These are phyloP conservation scores for Brienomyrus longianalis DNA, from an alignment of 2,113 vertebrate genomes.

Conservation along the genomic window DNA sequence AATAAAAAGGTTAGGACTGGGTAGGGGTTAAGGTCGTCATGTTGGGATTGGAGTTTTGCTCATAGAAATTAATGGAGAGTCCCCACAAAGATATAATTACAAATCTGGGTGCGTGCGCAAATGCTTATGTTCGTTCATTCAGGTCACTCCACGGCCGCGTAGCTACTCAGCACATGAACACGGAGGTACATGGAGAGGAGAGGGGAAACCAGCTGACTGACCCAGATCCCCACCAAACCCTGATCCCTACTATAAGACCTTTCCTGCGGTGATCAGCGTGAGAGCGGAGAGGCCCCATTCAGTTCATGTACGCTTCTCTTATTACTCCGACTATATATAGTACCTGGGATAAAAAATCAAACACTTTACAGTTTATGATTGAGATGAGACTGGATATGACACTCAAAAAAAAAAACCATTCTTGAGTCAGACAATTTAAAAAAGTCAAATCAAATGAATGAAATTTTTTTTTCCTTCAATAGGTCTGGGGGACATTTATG, in stretches of 20 bases:
- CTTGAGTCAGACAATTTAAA: background rate
- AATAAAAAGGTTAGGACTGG: too few relatives aligned
- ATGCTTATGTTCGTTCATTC: background rate
- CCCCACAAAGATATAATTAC: too few relatives aligned
- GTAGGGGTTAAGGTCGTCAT: too few relatives aligned
- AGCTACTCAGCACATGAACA: background rate
- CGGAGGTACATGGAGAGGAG: background rate
- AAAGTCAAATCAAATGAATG: background rate
- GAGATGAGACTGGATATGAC: background rate
- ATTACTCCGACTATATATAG: background rate
- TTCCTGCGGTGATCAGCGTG: background rate
- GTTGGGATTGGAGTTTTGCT: too few relatives aligned
- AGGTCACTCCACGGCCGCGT: background rate
- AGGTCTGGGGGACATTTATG: background rate
- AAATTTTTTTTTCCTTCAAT: background rate
- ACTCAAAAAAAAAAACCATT: background rate
- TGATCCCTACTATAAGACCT: background rate
- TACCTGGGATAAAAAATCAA: background rate
- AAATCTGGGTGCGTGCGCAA: background rate
- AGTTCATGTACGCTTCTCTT: background rate
- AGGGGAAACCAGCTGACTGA: background rate
- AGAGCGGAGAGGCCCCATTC: background rate
- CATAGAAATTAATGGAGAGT: too few relatives aligned
- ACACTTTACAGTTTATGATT: background rate
- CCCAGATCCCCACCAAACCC: background rate